Evolutionary conservation across 2,113 vertebrate species (phyloP).

Genomic region (Anhinga anhinga): DNA sequence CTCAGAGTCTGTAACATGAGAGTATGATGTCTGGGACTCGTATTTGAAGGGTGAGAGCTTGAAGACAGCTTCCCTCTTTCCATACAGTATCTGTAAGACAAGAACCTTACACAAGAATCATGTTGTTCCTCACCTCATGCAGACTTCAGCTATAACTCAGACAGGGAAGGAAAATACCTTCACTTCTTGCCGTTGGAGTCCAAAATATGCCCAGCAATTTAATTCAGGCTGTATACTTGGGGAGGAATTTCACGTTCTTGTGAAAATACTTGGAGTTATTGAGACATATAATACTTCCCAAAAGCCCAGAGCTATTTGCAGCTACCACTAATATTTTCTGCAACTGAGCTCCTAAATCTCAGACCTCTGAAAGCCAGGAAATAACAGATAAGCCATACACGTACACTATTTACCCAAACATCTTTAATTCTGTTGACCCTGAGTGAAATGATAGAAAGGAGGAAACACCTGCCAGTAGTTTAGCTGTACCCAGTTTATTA

Average conservation of each 20-base stretch:
- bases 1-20: not conserved
- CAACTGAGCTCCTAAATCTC: not conserved
- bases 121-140: not conserved
- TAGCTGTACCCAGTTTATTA: not conserved
- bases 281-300: not conserved
- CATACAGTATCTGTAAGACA: not conserved
- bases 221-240: not conserved
- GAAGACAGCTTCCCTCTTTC: not conserved
- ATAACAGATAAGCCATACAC: not conserved
- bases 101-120: not conserved
- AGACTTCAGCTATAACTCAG: not conserved
- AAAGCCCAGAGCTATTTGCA: not conserved
- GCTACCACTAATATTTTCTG: not conserved
- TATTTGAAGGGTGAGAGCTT: not conserved
- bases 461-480: not conserved
- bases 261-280: not conserved
- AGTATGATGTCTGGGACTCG: not conserved
- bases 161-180: not conserved
- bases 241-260: not conserved
- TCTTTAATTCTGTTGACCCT: not conserved
- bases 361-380: not conserved
- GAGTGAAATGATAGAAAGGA: not conserved
- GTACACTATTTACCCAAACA: not conserved
- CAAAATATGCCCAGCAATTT: not conserved
- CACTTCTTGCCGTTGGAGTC: not conserved